A percentile compares a stretch with the other conserved stretches of the same genome.
phyloP scores from a whole-genome alignment of 2,797 vertebrate species.

The Chelon auratus region DNA sequence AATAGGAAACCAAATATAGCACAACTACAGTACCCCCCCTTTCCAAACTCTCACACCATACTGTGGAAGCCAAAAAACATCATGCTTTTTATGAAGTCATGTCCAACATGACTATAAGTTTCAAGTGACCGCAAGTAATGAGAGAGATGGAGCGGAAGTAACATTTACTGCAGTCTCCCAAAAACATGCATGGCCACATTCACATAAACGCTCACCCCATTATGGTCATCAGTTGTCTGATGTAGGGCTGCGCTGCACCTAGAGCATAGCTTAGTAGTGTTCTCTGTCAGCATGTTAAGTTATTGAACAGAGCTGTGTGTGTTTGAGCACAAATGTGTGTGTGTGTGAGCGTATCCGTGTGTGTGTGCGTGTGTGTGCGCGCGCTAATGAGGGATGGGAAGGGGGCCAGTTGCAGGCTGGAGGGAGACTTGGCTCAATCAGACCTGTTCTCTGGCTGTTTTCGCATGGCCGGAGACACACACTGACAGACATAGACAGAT shows the following conservation, averaged over 20 bases:
- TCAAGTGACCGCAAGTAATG: constrained; percentile 79
- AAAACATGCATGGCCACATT: constrained; percentile 54
- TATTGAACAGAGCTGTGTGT: constrained; percentile 62
- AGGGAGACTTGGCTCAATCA: constrained; percentile 76
- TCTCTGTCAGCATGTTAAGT: constrained; percentile 67
- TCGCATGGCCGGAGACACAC: constrained; percentile 71
- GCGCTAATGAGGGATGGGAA: constrained; percentile 72
- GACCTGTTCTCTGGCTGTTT: constrained; percentile 76
- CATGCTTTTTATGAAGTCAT: constrained; percentile 63
- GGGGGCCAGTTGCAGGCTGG: constrained; percentile 68
- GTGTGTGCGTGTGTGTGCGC: constrained; percentile 30
- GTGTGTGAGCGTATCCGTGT: constrained; percentile 15
- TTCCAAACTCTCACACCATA: constrained; percentile 40
- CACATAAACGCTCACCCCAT: constrained; percentile 24
- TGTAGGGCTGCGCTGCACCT: constrained; percentile 57
- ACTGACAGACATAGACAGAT: constrained; percentile 63
- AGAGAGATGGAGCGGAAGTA: constrained; percentile 74
- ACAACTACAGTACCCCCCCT: constrained; percentile 8
- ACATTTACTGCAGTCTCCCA: constrained; percentile 64
- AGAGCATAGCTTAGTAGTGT: constrained; percentile 55
- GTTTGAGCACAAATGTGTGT: constrained; percentile 7
- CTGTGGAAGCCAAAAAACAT: constrained; percentile 60
- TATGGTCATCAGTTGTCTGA: constrained; percentile 42
- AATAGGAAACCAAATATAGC: constrained; percentile 42
- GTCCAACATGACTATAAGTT: constrained; percentile 68